phyloP scores from a whole-genome alignment of 2,113 vertebrate species.

The Thomomys bottae region DNA sequence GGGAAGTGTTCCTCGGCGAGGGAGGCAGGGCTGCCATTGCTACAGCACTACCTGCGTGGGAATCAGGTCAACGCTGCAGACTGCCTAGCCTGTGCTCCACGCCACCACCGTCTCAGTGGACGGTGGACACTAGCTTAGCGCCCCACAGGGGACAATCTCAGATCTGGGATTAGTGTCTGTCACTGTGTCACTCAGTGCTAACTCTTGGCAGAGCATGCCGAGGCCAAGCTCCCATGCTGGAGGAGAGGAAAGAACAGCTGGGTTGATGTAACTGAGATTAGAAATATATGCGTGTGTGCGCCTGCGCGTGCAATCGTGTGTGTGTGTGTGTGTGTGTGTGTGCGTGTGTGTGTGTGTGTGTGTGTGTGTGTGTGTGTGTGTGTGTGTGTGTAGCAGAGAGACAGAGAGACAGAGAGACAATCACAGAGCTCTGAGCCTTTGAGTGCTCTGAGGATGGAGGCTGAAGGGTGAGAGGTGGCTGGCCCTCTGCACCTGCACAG shows the following conservation, averaged over 20 bases:
- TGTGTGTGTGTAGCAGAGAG: too few relatives aligned
- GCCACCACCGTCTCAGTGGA: too few relatives aligned
- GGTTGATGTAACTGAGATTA: neutral
- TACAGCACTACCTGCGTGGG: rapidly evolving
- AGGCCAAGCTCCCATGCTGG: neutral
- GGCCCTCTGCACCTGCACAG: neutral
- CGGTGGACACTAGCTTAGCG: too few relatives aligned
- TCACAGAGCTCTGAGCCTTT: neutral
- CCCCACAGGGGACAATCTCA: neutral
- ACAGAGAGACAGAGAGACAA: too few relatives aligned
- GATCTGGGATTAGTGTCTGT: neutral
- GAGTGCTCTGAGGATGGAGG: too few relatives aligned
- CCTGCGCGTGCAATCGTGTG: too few relatives aligned
- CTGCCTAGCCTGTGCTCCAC: too few relatives aligned
- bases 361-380: neutral
- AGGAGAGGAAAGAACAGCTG: neutral
- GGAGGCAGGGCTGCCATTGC: neutral
- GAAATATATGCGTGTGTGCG: neutral
- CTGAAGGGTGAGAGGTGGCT: too few relatives aligned
- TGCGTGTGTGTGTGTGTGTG: too few relatives aligned
- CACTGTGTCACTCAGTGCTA: neutral
- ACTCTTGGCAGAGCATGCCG: too few relatives aligned
- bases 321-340: neutral
- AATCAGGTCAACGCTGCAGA: rapidly evolving
- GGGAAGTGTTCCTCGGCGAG: neutral